Conservation (phyloP, 2,113 vertebrate genomes). For the Zosterops pallidus region DNA sequence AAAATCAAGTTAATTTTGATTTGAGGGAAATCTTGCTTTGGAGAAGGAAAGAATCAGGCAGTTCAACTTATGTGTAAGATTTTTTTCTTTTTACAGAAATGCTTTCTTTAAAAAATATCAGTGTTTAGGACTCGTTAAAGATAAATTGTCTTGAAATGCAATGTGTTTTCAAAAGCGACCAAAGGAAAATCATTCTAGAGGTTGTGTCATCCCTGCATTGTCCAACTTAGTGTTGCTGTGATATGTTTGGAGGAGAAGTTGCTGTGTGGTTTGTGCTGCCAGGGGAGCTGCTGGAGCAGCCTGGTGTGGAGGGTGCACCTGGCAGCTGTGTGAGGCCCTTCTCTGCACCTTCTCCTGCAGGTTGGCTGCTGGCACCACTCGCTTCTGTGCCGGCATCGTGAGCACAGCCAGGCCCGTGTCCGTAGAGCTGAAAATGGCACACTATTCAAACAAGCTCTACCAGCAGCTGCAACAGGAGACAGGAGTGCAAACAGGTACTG, state of each 20-base stretch:
- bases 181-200: not conserved
- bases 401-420: constrained; percentile 87
- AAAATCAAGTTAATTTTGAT: not conserved
- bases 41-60: not conserved
- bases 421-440: constrained; percentile 92
- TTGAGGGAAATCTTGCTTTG: not conserved
- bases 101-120: not conserved
- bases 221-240: not conserved
- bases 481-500: constrained; percentile 88
- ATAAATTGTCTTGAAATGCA: not conserved
- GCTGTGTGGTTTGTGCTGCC: not conserved
- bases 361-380: constrained; percentile 91
- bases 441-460: constrained; percentile 92
- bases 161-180: accelerated
- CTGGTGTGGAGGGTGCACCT: not conserved
- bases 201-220: accelerated
- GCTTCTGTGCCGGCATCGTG: constrained; percentile 90
- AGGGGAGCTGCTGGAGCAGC: not conserved
- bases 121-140: not conserved
- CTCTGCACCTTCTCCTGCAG: constrained; percentile 68
- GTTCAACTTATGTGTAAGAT: not conserved
- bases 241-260: not conserved
- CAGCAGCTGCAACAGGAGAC: constrained; percentile 89
- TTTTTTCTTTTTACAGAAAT: not conserved
- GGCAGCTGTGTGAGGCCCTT: not conserved